Base-by-base conservation (phyloP, 2,888 invertebrate species). In the Ochropleura plecta region DNA sequence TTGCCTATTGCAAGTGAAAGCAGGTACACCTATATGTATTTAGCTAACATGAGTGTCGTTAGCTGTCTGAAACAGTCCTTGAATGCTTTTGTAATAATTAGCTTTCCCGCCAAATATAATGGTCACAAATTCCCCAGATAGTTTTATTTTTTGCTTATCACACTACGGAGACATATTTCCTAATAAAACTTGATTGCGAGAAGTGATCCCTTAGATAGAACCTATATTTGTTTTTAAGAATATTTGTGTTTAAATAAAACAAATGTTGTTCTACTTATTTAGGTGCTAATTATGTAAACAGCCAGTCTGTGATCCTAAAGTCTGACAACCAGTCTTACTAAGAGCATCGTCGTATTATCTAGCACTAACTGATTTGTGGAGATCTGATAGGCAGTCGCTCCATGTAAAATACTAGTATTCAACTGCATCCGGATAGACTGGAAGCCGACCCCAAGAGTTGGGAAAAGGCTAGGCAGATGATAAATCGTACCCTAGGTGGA, bases 241-340 rank as follows among this genome's bases (percentile, higher is more conserved):
- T 0, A 44, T 9, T 63, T 66, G 20, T 60, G 7, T 64, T n/a
- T 42, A 51, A 69, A 77, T 81, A 77, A 81, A 80, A 20, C 3
- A 57, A 57, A 42, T 57, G n/a, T 60, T 72, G 44, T 66, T 67
- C 48, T 53, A 18, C 9, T 53, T 62, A 42, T 40, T 72, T 44
- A 30, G 30, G 7, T 40, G 7, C 18, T 18, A 67, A 67, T 16
- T 18, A 18, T 40, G 40, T 18, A 59, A 40, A 16, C 9, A 59
- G 40, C 18, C 30, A 30, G 30, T 30, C 30, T 30, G 30, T 30
- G 30, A 30, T 30, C 3, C 30, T 30, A 30, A 30, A 30, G 30
- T 30, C 30, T 30, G 30, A 30, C 30, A 30, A 30, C 30, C 30
- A 30, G 30, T 30, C 30, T 30, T 30, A 30, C 30, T 30, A 30